These are phyloP conservation scores for Hypanus sabinus DNA, from an alignment of 2,113 vertebrate species.

Conservation along the genomic window DNA sequence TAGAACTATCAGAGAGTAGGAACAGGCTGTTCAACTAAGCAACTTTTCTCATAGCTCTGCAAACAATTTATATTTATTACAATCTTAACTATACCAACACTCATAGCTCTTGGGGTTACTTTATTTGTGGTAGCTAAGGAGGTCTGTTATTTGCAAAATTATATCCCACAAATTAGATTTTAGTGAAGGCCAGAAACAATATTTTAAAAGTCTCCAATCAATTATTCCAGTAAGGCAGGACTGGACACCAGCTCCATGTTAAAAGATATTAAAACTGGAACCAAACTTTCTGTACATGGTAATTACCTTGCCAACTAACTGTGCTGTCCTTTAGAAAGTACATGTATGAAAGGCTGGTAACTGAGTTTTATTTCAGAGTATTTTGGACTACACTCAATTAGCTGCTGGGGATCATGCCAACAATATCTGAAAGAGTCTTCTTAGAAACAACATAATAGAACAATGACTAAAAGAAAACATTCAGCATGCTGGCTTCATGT, in stretches of 20 bases:
- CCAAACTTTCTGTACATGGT: background rate
- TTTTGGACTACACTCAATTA: background rate
- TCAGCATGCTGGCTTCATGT: background rate
- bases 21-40: no score
- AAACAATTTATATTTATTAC: background rate
- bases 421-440: background rate
- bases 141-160: background rate
- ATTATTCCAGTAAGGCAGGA: background rate
- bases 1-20: no score
- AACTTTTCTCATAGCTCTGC: no score
- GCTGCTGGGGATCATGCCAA: conserved; percentile 6
- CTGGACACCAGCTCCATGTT: background rate
- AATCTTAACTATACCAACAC: background rate
- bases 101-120: background rate
- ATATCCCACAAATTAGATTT: background rate
- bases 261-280: background rate
- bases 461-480: background rate
- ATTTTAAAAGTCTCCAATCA: no score
- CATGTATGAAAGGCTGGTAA: background rate
- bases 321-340: background rate
- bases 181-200: background rate
- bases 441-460: background rate
- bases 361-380: background rate
- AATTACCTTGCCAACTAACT: background rate
- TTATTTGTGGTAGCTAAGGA: background rate